These are phyloP conservation scores for Oryzias sinensis DNA, from an alignment of 2,797 vertebrate species.

Conservation along the genomic window DNA sequence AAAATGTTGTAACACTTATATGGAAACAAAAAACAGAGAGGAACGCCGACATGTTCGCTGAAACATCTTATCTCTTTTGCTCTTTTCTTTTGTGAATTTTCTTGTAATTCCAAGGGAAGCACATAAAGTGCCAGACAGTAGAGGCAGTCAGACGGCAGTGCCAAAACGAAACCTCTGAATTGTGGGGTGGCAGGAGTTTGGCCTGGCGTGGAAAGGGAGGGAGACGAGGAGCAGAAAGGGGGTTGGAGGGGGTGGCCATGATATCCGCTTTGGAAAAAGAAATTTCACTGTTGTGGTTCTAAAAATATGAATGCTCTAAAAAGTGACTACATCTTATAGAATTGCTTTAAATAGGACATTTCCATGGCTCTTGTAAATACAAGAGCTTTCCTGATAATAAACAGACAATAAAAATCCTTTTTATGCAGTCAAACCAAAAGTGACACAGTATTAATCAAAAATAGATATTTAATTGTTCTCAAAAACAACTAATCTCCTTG, in stretches of 20 bases:
- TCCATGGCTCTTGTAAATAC: neutral
- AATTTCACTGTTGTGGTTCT: constrained; percentile 2
- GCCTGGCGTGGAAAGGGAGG: constrained; percentile 12
- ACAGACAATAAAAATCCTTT: no score
- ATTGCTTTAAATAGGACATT: constrained; percentile 11
- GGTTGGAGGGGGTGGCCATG: constrained; percentile 21
- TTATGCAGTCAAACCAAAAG: no score
- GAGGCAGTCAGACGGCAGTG: constrained; percentile 43
- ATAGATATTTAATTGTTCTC: no score
- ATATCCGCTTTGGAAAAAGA: constrained; percentile 31
- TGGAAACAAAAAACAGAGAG: constrained; percentile 47
- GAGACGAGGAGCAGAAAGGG: constrained; percentile 14
- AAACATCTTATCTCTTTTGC: constrained; percentile 69
- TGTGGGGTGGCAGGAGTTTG: constrained; percentile 49
- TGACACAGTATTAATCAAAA: no score
- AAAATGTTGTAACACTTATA: neutral
- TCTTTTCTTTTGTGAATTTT: constrained; percentile 66
- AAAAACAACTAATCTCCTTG: no score
- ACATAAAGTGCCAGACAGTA: constrained; percentile 61
- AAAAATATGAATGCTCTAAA: constrained; percentile 5
- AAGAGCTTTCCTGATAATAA: neutral
- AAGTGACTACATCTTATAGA: neutral
- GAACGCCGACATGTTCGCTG: constrained; percentile 48
- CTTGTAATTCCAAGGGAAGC: constrained; percentile 75
- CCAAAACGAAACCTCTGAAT: constrained; percentile 46